Evolutionary conservation across 2,888 invertebrate genomes (phyloP).

Genomic region (Caenorhabditis auriculariae): DNA sequence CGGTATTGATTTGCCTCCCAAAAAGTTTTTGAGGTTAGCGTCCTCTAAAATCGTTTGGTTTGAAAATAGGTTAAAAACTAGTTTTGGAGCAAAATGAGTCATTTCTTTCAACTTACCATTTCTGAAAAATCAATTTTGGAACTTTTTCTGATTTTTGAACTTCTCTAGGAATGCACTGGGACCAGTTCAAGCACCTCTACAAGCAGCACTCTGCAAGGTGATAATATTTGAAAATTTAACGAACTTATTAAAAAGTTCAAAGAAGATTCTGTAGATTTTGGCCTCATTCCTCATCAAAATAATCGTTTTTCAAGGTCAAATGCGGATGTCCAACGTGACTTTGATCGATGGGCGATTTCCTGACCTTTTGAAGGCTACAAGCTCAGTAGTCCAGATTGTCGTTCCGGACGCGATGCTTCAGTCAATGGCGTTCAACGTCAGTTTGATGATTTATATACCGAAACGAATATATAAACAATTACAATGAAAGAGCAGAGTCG

Average conservation of each 20-base stretch:
- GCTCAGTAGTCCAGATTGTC: conserved; percentile 59
- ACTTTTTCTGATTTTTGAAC: too few relatives aligned
- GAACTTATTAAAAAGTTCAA: too few relatives aligned
- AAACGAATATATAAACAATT: too few relatives aligned
- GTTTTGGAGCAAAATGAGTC: too few relatives aligned
- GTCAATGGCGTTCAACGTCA: conserved; percentile 48
- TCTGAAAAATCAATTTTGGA: too few relatives aligned
- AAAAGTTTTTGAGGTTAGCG: neutral
- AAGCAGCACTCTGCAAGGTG: conserved; percentile 53
- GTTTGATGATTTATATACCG: conserved; percentile 1
- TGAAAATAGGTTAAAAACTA: neutral
- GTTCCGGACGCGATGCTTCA: conserved; percentile 32
- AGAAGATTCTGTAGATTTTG: neutral
- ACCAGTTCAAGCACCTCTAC: conserved; percentile 58
- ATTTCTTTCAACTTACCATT: too few relatives aligned
- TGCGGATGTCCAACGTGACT: conserved; percentile 53
- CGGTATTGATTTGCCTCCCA: conserved; percentile 8
- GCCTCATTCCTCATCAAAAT: neutral
- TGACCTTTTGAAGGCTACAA: conserved; percentile 58
- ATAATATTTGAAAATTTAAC: too few relatives aligned
- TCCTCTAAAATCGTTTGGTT: neutral
- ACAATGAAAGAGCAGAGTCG: too few relatives aligned
- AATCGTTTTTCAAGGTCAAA: conserved; percentile 43
- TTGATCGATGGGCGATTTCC: conserved; percentile 57
- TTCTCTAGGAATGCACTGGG: conserved; percentile 57